Evolutionary conservation across 1,140 invertebrate genomes (phyloP).

Genomic region (Drosophila ananassae): DNA sequence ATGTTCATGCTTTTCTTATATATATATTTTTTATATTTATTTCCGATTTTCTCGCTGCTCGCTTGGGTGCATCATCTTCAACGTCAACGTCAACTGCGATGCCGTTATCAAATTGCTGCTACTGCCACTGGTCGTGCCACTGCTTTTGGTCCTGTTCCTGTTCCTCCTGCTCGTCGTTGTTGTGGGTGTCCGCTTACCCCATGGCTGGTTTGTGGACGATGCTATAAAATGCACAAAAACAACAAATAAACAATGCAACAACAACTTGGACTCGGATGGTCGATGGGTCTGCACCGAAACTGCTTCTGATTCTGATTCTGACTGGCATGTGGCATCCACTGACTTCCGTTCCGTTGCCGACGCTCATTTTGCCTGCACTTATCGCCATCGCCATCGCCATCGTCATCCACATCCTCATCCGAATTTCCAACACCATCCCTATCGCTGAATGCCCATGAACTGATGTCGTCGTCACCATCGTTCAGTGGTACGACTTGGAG

Average conservation of each 20-base stretch:
- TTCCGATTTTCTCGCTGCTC: conserved; percentile 45
- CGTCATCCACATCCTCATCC: conserved; percentile 47
- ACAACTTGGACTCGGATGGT: conserved; percentile 53
- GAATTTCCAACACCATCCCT: conserved; percentile 49
- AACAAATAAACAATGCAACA: conserved; percentile 47
- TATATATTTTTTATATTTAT: conserved; percentile 37
- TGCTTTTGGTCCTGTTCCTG: background rate
- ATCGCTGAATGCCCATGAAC: conserved; percentile 7
- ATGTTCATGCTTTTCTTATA: conserved; percentile 42
- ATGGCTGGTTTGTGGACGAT: conserved; percentile 38
- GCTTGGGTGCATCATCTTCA: conserved; percentile 57
- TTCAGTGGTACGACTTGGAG: conserved; percentile 93
- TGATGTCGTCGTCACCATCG: conserved; percentile 4
- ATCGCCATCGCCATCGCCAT: conserved; percentile 52
- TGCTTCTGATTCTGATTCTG: conserved; percentile 64
- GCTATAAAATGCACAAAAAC: conserved; percentile 72
- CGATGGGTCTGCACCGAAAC: conserved; percentile 50
- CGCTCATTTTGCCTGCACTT: conserved; percentile 80
- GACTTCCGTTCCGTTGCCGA: conserved; percentile 69
- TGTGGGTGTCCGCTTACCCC: conserved; percentile 1
- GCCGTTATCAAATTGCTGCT: conserved; percentile 70
- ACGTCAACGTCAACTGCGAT: conserved; percentile 73
- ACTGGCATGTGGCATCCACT: conserved; percentile 80
- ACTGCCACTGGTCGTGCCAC: conserved; percentile 22
- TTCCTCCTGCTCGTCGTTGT: background rate